These are phyloP conservation scores for Eutrigla gurnardus DNA, from an alignment of 2,797 vertebrate species.

Conservation along the genomic window DNA sequence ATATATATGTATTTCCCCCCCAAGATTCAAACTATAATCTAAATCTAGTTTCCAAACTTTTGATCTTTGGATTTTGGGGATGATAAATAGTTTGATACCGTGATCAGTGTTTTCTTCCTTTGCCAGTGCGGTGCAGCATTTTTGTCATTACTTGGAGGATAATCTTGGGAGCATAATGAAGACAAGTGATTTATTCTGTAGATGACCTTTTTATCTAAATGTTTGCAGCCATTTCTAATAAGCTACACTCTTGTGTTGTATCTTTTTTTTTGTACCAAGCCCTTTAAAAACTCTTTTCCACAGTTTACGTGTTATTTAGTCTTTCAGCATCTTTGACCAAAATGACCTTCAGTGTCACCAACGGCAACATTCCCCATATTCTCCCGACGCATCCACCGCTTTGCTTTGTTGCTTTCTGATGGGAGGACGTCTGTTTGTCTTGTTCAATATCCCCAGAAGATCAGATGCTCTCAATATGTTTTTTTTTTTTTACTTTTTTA, in stretches of 20 bases:
- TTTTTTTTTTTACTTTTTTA: conserved; percentile 35
- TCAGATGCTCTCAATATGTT: conserved; percentile 65
- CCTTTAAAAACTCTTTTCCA: background rate
- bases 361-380: conserved; percentile 29
- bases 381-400: conserved; percentile 31
- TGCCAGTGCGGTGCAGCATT: conserved; percentile 4
- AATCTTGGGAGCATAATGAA: conserved; percentile 9
- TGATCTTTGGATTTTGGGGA: conserved; percentile 33
- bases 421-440: conserved; percentile 56
- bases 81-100: conserved; percentile 45
- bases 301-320: background rate
- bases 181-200: background rate
- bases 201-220: background rate
- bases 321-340: conserved; percentile 17
- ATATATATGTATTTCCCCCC: conserved; percentile 32
- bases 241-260: background rate
- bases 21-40: conserved; percentile 34
- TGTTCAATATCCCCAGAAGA: conserved; percentile 68
- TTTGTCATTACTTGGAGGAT: background rate
- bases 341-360: conserved; percentile 32
- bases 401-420: conserved; percentile 47
- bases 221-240: background rate
- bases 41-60: conserved; percentile 43
- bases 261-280: background rate
- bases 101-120: conserved; percentile 15